Base-by-base conservation (phyloP, 2,888 invertebrate species). In the Rhopalosiphum nymphaeae region DNA sequence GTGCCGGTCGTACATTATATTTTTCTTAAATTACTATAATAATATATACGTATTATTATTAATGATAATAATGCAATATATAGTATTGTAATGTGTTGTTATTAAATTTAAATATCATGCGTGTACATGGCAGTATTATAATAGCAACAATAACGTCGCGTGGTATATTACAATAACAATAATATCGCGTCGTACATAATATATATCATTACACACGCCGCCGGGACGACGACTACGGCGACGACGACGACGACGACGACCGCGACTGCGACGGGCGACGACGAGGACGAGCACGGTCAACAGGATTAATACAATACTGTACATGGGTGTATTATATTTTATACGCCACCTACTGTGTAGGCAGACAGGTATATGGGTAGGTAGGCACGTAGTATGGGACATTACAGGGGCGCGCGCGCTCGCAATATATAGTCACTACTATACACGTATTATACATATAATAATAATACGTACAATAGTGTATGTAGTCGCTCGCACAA, bases 271-370 rank as follows among this genome's bases (percentile, higher is more conserved):
- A 36, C 29, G 61, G 67, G n/a, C 13, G 67, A 5, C 36, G 67
- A 78, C 78, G 36, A 78, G 78, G 78, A 78, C 78, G 78, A 78
- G 78, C 78, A 78, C 78, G 78, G 78, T 78, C 78, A 78, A 78
- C 78, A 78, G 78, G 78, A 78, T 78, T 78, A 78, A 36, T 21
- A 36, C 36, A 78, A 36, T 78, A 21, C 36, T 36, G 78, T 36
- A 78, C 78, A 78, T 0, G 78, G 78, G 36, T 78, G 78, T 36
- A 78, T 78, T 78, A 21, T 53, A 53, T 67, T 78, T 36, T 36
- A 36, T 78, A 21, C 78, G 21, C 78, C 78, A 78, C 78, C 78
- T 78, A 42, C 78, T 42, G 78, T 21, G 78, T 78, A 21, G 36
- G 78, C 78, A 78, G 36, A 36, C 36, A 78, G 36, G 36, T 78